phyloP scores from a whole-genome alignment of 2,888 invertebrate genomes.

The Parapristionchus giblindavisi region DNA sequence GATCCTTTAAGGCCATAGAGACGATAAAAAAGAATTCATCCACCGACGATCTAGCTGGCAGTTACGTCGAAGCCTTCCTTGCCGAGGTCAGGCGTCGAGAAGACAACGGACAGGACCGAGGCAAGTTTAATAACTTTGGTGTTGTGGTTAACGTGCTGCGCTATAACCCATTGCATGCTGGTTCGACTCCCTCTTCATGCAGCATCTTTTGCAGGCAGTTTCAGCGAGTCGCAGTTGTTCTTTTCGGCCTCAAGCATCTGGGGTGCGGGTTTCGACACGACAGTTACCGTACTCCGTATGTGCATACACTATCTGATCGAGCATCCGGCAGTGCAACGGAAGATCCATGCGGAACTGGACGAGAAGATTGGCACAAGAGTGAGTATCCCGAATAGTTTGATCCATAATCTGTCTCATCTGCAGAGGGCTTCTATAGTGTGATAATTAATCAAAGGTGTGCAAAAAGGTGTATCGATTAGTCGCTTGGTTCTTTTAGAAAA shows the following conservation, averaged over 20 bases:
- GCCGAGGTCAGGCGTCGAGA: not conserved
- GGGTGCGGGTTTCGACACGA: constrained; percentile 19
- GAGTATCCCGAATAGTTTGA: not conserved
- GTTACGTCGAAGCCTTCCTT: constrained; percentile 3
- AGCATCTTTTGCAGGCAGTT: constrained; percentile 3
- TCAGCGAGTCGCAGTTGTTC: not conserved
- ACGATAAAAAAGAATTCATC: not conserved
- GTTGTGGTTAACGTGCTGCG: too few relatives aligned
- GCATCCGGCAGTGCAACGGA: not conserved
- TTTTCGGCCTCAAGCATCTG: not conserved
- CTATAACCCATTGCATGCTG: too few relatives aligned
- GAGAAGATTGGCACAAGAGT: constrained; percentile 1
- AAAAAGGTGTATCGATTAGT: too few relatives aligned
- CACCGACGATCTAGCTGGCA: not conserved
- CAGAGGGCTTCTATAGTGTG: too few relatives aligned
- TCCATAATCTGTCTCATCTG: too few relatives aligned
- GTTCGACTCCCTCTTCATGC: too few relatives aligned
- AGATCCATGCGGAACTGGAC: constrained; percentile 11
- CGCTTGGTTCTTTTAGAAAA: too few relatives aligned
- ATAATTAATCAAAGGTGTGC: too few relatives aligned
- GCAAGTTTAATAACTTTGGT: too few relatives aligned
- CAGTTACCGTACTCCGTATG: constrained; percentile 6
- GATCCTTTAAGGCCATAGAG: not conserved
- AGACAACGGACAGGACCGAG: too few relatives aligned
- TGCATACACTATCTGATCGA: not conserved